Percentiles rank a stretch among this genome's conserved stretches.
Evolutionary conservation across 53 echinoderm and acorn worm species (phyloP).

Genomic region (Astropecten irregularis): DNA sequence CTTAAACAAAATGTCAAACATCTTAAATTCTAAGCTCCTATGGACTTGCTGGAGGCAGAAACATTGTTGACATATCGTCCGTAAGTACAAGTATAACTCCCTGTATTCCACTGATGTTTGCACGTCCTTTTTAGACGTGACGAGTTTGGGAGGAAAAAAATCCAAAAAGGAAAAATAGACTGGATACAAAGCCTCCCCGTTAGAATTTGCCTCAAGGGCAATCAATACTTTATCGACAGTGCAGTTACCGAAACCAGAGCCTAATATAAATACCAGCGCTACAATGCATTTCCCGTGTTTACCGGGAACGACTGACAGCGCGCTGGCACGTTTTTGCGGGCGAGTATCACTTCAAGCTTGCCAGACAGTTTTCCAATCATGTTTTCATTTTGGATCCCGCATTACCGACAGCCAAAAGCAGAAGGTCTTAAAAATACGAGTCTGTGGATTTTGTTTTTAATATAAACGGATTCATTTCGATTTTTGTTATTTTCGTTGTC

Average conservation of each 20-base stretch:
- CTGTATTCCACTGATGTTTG: no score
- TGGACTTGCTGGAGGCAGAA: no score
- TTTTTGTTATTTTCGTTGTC: no score
- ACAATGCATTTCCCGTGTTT: not conserved
- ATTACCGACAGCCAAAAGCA: no score
- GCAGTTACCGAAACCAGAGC: constrained; percentile 34
- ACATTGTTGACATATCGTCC: constrained; percentile 18
- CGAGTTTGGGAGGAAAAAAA: no score
- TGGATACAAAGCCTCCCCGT: no score
- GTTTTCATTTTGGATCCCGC: not conserved
- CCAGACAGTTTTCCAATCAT: not conserved
- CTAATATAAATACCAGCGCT: not conserved
- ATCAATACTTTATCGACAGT: constrained; percentile 34
- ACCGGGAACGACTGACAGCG: not conserved
- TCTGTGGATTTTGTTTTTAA: no score
- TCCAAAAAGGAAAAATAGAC: no score
- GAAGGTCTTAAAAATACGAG: no score
- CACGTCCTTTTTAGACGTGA: no score
- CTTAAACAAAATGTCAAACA: constrained; percentile 50
- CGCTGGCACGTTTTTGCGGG: not conserved
- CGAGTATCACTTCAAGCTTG: not conserved
- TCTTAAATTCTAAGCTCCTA: constrained; percentile 7
- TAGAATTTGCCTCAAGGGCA: not conserved
- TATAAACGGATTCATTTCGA: no score
- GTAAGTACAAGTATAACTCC: no score